Evolutionary conservation across 2,113 vertebrate genomes (phyloP), one percentile per base, ranked within the genome.

Genomic region (Plecotus auritus): DNA sequence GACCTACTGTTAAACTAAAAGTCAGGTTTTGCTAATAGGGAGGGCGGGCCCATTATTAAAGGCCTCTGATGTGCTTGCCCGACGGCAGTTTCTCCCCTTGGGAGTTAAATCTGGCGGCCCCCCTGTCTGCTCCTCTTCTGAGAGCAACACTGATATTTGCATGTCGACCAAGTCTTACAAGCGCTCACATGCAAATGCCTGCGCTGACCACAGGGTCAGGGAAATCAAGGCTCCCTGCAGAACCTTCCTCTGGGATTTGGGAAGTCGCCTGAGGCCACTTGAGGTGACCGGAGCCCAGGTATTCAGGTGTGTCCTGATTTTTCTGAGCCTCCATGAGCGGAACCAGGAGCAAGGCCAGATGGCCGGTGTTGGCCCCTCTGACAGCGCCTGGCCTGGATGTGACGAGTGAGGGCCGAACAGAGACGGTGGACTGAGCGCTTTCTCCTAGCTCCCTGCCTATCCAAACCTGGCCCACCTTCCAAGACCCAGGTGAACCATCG

Each of bases 101-200:
- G 51, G 16, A 42, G 37, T 85, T 51, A 22, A 42, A 69, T 26
- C 54, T 37, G 73, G 93, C 86, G 47, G 82, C 74, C 61, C 32
- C 59, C 90, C 78, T 82, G 86, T 74, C 78, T 93, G 66, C 82
- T 77, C 1, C 5, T 4, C 81, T 51, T 23, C 94, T 0, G 13
- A 82, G 61, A 35, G 88, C 23, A 93, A 49, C 87, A 77, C 23
- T 35, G 70, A 88, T 64, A 61, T 80, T 89, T 97, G 76, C 90
- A 18, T 56, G 88, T 59, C 20, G 1, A 13, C 47, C 18, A 11
- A 45, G 59, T 56, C 78, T 67, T 42, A 0, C 13, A 45, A 61
- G 73, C 8, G 42, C 40, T 73, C 32, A 4, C 13, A 2, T 85
- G 35, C 77, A 61, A 30, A 83, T 23, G 72, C 54, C 7, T 0